Evolutionary conservation across 2,797 vertebrate genomes (phyloP).

Genomic region (Gouania willdenowi): DNA sequence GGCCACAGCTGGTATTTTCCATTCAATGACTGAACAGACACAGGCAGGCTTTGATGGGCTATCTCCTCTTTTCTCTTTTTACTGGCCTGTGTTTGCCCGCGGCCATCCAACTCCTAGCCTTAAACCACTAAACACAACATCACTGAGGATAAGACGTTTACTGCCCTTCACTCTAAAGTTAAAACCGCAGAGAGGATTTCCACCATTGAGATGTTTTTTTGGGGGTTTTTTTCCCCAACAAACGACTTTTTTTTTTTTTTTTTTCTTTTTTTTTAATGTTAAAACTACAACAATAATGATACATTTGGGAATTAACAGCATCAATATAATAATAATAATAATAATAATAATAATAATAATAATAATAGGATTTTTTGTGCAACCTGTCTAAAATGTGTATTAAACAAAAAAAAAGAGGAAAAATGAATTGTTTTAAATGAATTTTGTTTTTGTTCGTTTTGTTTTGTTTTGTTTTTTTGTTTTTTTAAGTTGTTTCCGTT

Average conservation of each 20-base stretch:
- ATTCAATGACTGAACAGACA: constrained; percentile 12
- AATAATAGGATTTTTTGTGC: background rate
- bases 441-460: too few relatives aligned
- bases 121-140: constrained; percentile 60
- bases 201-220: background rate
- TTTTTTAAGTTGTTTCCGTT: too few relatives aligned
- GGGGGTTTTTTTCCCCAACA: too few relatives aligned
- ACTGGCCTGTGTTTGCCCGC: constrained; percentile 47
- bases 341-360: background rate
- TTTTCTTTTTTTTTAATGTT: background rate
- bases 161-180: constrained; percentile 24
- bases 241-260: too few relatives aligned
- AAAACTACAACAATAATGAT: background rate
- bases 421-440: too few relatives aligned
- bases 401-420: too few relatives aligned
- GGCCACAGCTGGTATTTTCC: constrained; percentile 23
- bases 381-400: too few relatives aligned
- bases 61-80: constrained; percentile 23
- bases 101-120: constrained; percentile 56
- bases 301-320: too few relatives aligned
- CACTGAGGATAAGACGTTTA: constrained; percentile 35
- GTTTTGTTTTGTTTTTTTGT: too few relatives aligned
- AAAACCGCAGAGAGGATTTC: constrained; percentile 1
- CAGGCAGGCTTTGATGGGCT: constrained; percentile 35
- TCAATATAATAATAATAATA: too few relatives aligned